Conservation (phyloP, 2,888 invertebrate species). For the Lasius fuliginosus region DNA sequence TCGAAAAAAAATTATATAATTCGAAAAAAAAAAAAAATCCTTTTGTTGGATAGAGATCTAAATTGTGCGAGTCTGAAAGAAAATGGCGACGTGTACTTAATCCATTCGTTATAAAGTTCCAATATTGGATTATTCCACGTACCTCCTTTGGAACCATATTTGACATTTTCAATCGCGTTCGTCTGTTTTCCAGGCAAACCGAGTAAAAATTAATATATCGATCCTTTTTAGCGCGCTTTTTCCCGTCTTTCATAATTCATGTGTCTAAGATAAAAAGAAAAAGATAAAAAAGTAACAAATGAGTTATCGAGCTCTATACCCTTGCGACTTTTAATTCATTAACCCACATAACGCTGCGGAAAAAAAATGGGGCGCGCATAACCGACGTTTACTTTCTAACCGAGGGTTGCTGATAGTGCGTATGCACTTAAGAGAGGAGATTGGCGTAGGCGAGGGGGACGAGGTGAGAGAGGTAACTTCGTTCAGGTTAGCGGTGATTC, state of each 20-base stretch:
- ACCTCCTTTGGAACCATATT: constrained; percentile 7
- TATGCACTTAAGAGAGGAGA: constrained; percentile 66
- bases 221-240: neutral
- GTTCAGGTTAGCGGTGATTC: constrained; percentile 83
- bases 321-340: constrained; percentile 34
- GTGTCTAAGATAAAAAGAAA: neutral
- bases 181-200: neutral
- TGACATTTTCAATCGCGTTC: constrained; percentile 37
- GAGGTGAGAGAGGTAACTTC: constrained; percentile 74
- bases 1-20: neutral
- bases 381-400: constrained; percentile 46
- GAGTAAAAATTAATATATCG: constrained; percentile 12
- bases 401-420: constrained; percentile 52
- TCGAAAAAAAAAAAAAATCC: neutral
- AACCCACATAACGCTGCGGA: neutral
- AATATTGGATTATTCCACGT: constrained; percentile 43
- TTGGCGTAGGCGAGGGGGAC: constrained; percentile 68
- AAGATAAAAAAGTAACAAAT: neutral
- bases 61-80: neutral
- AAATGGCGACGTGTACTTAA: constrained; percentile 21
- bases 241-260: neutral
- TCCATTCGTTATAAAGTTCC: constrained; percentile 40
- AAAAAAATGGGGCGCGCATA: neutral
- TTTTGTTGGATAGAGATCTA: neutral
- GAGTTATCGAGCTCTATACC: neutral